Percentiles rank a stretch among this genome's conserved stretches.
Conservation (phyloP, 2,113 vertebrate species). For the Upupa epops region DNA sequence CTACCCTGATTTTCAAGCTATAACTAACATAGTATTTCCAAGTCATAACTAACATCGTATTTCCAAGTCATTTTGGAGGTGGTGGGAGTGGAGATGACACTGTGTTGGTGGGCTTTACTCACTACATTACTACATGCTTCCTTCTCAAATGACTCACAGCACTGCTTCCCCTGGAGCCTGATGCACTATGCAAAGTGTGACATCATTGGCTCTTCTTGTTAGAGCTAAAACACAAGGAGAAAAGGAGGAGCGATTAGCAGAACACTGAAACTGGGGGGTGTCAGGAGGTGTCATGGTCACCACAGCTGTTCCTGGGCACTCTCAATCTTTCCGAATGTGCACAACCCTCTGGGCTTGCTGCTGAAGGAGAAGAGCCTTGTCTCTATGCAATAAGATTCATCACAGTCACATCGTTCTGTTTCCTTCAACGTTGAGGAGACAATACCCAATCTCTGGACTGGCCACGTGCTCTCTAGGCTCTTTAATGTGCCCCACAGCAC, state of each 20-base stretch:
- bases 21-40: neutral
- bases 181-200: neutral
- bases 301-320: neutral
- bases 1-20: neutral
- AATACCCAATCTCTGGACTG: fast-evolving
- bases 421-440: neutral
- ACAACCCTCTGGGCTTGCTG: neutral
- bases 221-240: neutral
- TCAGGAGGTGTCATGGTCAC: neutral
- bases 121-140: neutral
- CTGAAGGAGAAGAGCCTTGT: neutral
- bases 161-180: neutral
- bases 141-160: neutral
- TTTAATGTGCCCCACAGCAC: neutral
- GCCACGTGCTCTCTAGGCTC: neutral
- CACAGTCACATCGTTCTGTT: neutral
- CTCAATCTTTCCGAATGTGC: neutral
- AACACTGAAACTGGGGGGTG: neutral
- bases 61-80: neutral
- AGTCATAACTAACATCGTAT: neutral
- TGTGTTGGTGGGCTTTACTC: neutral
- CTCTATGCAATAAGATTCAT: fast-evolving
- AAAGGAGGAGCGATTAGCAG: neutral
- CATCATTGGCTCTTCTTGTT: neutral
- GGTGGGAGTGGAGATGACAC: neutral